phyloP scores from a whole-genome alignment of 1,140 invertebrate genomes.

The Pogonus chalceus region DNA sequence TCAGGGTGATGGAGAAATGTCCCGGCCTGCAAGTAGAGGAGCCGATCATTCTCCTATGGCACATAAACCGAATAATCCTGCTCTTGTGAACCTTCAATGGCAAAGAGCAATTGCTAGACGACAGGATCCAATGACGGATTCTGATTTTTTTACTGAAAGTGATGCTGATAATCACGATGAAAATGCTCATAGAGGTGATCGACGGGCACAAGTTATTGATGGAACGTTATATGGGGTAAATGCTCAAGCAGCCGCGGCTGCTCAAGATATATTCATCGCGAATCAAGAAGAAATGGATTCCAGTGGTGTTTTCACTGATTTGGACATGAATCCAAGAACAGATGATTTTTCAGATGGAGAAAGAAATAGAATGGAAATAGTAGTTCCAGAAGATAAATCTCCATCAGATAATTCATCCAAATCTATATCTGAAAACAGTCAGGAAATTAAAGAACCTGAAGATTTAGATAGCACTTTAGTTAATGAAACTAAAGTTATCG shows the following conservation, averaged over 20 bases:
- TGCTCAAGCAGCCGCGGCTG: constrained; percentile 34
- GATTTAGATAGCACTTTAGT: not conserved
- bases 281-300: constrained; percentile 68
- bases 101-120: constrained; percentile 36
- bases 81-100: constrained; percentile 10
- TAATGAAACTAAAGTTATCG: not conserved
- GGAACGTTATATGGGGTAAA: constrained; percentile 66
- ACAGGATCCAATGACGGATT: constrained; percentile 77
- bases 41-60: constrained; percentile 53
- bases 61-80: constrained; percentile 28
- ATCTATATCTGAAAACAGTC: constrained; percentile 30
- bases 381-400: constrained; percentile 27
- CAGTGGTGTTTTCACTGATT: constrained; percentile 74
- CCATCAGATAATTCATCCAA: constrained; percentile 31
- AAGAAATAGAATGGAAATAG: constrained; percentile 20
- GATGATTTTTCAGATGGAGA: constrained; percentile 23
- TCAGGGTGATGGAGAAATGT: constrained; percentile 77
- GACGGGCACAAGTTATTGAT: constrained; percentile 68
- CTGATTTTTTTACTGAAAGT: constrained; percentile 79
- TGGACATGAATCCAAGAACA: constrained; percentile 42
- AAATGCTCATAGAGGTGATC: constrained; percentile 50
- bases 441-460: constrained; percentile 16
- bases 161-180: constrained; percentile 73
- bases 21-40: constrained; percentile 62
- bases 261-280: constrained; percentile 37